Base-by-base conservation (phyloP, 2,797 vertebrate species). In the Podarcis siculus region DNA sequence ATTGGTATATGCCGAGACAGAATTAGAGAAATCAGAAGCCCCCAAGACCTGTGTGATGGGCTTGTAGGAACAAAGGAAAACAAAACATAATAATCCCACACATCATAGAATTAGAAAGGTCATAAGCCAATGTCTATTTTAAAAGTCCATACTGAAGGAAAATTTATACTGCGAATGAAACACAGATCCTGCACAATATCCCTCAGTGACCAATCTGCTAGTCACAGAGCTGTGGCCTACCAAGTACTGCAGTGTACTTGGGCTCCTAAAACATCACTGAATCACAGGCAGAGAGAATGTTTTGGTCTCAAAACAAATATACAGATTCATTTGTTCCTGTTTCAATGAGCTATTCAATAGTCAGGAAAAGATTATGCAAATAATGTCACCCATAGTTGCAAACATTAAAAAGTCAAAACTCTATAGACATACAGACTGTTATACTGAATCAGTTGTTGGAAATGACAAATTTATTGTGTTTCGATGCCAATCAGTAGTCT, bases 1-100 rank as follows among this genome's bases (percentile, higher is more conserved):
- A 97, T 95, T 98, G 96, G 95, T 97, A 94, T 95, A 95, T 91
- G 95, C 91, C 86, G 95, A 96, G 90, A 92, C 94, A 93, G 94
- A 96, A 96, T 97, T 96, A 96, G 94, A 95, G 93, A 95, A 94
- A 89, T 91, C 88, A 95, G 93, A 97, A 96, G 95, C 94, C 93
- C 88, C 83, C 87, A 71, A 95, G 95, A 96, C 94, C 95, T 93
- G 84, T 93, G 89, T 86, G 92, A 95, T 89, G 89, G 91, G 61
- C 35, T 93, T 93, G 64, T 85, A 4, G 35, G 23, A 89, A 10
- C 80, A 67, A 88, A 89, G 67, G 87, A 23, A 75, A 69, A 86
- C 89, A 78, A 83, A 85, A 80, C 8, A 67, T 83, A 85, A 23
- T 42, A 0, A 90, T 85, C 88, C 71, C 83, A 77, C 27, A 87